A percentile compares a stretch with the other conserved stretches of the same genome.
phyloP scores from a whole-genome alignment of 2,888 invertebrate species.

The Lithosia quadra region DNA sequence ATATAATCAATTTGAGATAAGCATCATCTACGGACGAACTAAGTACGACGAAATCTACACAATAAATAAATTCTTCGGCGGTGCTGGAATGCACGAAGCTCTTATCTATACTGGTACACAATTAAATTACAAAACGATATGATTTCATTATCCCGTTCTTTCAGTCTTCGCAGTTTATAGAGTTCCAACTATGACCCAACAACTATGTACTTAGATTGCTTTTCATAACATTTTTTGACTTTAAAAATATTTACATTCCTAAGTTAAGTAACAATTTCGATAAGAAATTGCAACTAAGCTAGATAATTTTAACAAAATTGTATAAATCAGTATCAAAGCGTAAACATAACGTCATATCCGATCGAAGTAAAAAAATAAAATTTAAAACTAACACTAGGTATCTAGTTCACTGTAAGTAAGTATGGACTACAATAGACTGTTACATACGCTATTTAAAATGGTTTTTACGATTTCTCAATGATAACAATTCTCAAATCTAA shows the following conservation, averaged over 20 bases:
- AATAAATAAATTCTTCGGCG: slow-evolving; percentile 65
- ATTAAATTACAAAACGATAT: slow-evolving; percentile 86
- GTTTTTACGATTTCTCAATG: slow-evolving; percentile 68
- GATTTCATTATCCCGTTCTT: slow-evolving; percentile 83
- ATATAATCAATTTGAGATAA: slow-evolving; percentile 55
- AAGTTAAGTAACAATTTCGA: slow-evolving; percentile 70
- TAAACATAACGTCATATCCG: slow-evolving; percentile 56
- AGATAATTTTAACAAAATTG: slow-evolving; percentile 61
- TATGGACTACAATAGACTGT: slow-evolving; percentile 71
- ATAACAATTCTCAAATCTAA: slow-evolving; percentile 80
- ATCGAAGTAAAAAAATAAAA: slow-evolving; percentile 66
- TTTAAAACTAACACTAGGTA: slow-evolving; percentile 54
- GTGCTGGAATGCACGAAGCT: slow-evolving; percentile 74
- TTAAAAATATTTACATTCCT: slow-evolving; percentile 75
- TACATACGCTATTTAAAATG: slow-evolving; percentile 73
- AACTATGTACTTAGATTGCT: slow-evolving; percentile 79
- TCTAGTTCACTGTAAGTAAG: slow-evolving; percentile 58
- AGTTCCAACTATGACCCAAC: slow-evolving; percentile 82
- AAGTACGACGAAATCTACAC: slow-evolving; percentile 59
- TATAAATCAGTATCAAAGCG: slow-evolving; percentile 71
- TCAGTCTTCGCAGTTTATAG: slow-evolving; percentile 85
- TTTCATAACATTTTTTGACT: slow-evolving; percentile 69
- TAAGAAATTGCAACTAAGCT: slow-evolving; percentile 69
- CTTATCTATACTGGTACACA: slow-evolving; percentile 79
- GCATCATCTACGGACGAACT: slow-evolving; percentile 59